phyloP scores from a whole-genome alignment of 1,140 invertebrate species.

The Hormaphis cornu region DNA sequence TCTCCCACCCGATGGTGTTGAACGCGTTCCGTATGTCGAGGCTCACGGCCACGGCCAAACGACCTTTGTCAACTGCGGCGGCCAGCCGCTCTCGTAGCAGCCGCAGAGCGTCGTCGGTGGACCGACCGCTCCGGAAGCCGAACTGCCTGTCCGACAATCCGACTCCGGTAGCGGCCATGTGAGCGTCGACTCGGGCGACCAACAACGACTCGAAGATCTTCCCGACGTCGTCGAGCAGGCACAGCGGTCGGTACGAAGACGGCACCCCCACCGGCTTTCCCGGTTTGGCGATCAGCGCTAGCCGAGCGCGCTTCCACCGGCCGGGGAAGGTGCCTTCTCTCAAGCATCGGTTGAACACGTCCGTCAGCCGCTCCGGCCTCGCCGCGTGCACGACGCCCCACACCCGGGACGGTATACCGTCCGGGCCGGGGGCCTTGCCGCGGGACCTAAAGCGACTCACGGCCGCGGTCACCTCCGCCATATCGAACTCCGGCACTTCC shows the following conservation, averaged over 20 bases:
- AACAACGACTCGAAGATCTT: slow-evolving; percentile 34
- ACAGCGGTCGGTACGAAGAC: slow-evolving; percentile 35
- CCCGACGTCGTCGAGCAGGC: slow-evolving; percentile 33
- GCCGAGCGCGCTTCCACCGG: background rate
- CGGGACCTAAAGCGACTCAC: background rate
- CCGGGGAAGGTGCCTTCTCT: background rate
- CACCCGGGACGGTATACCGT: background rate
- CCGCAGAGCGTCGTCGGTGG: background rate
- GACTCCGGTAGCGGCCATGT: background rate
- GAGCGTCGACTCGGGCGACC: background rate
- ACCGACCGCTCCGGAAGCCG: background rate
- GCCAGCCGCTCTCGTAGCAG: background rate
- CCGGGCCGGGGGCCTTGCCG: background rate
- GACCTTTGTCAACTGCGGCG: background rate
- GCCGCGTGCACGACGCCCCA: background rate
- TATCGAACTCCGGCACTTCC: background rate
- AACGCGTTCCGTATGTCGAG: background rate
- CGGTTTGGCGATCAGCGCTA: slow-evolving; percentile 31
- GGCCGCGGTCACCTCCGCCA: too few relatives aligned
- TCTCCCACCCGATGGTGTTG: background rate
- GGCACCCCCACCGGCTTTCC: slow-evolving; percentile 19
- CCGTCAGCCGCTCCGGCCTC: background rate
- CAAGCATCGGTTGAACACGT: background rate
- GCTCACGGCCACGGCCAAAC: background rate
- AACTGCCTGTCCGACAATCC: background rate